These are phyloP conservation scores for Lithobates sylvaticus DNA, from an alignment of 2,797 vertebrate species.

Conservation along the genomic window DNA sequence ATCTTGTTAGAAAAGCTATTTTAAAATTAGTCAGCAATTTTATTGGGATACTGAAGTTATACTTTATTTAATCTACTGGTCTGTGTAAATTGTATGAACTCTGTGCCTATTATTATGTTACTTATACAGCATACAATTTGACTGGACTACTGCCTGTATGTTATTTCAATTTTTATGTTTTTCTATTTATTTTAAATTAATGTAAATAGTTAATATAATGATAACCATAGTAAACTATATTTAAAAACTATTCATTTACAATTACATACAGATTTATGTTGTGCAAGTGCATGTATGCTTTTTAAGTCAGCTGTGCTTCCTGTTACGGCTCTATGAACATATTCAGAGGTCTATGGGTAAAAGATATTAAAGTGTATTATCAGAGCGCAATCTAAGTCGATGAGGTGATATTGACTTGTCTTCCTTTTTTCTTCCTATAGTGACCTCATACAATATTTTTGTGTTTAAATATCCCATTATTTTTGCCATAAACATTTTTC, in stretches of 20 bases:
- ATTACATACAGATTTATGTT: background rate
- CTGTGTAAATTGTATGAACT: background rate
- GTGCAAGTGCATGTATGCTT: background rate
- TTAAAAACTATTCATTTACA: background rate
- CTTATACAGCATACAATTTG: background rate
- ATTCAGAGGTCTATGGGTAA: background rate
- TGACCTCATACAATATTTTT: background rate
- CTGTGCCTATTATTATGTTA: background rate
- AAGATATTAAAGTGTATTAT: background rate
- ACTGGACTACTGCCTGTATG: background rate
- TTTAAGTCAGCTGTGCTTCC: background rate
- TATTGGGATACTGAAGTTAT: background rate
- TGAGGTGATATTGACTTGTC: background rate
- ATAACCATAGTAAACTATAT: background rate
- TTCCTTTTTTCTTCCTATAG: background rate
- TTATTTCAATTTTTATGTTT: background rate
- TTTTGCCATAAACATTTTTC: too few species aligned
- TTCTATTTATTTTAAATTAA: background rate
- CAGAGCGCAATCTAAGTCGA: background rate
- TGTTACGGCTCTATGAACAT: background rate
- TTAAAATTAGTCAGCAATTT: background rate
- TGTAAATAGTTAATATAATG: background rate
- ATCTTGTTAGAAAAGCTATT: background rate
- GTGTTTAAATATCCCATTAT: background rate
- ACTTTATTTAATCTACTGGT: background rate